These are phyloP conservation scores for Steinernema scapterisci DNA, from an alignment of 2,888 invertebrate genomes.

Conservation along the genomic window DNA sequence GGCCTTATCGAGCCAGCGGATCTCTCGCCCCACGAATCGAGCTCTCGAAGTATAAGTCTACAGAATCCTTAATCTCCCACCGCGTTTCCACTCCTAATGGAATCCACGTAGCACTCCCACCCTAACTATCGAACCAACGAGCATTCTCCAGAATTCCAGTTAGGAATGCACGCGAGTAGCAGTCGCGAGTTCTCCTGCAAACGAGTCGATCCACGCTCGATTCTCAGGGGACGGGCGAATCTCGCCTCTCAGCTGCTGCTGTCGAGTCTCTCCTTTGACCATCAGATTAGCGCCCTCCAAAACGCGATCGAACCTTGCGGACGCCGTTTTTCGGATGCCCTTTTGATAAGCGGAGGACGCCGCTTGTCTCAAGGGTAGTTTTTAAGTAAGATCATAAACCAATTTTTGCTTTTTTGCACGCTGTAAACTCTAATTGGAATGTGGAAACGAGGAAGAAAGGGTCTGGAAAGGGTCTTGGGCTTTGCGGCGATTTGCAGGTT, in stretches of 20 bases:
- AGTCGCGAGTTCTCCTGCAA: slow-evolving; percentile 14
- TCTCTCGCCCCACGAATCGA: too few relatives aligned
- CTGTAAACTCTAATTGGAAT: background rate
- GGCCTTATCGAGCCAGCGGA: too few relatives aligned
- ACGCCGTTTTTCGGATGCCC: background rate
- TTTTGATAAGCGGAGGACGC: slow-evolving; percentile 12
- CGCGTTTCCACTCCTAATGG: slow-evolving; percentile 23
- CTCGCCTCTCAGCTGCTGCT: background rate
- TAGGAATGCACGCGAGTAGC: background rate
- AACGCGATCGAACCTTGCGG: background rate
- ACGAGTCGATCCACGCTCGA: slow-evolving; percentile 1
- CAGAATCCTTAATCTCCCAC: background rate
- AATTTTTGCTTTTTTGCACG: background rate
- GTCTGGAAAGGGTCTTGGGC: too few relatives aligned
- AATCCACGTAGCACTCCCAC: background rate
- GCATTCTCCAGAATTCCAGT: background rate
- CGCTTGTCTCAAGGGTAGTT: slow-evolving; percentile 18
- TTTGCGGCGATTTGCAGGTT: too few relatives aligned
- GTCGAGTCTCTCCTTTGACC: background rate
- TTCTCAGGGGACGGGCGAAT: background rate
- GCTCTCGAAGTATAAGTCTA: too few relatives aligned
- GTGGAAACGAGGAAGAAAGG: background rate
- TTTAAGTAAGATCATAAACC: slow-evolving; percentile 11
- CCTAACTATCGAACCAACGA: background rate
- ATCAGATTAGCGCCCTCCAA: slow-evolving; percentile 11